Conservation (phyloP, 2,113 vertebrate species). For the Nesoenas mayeri region DNA sequence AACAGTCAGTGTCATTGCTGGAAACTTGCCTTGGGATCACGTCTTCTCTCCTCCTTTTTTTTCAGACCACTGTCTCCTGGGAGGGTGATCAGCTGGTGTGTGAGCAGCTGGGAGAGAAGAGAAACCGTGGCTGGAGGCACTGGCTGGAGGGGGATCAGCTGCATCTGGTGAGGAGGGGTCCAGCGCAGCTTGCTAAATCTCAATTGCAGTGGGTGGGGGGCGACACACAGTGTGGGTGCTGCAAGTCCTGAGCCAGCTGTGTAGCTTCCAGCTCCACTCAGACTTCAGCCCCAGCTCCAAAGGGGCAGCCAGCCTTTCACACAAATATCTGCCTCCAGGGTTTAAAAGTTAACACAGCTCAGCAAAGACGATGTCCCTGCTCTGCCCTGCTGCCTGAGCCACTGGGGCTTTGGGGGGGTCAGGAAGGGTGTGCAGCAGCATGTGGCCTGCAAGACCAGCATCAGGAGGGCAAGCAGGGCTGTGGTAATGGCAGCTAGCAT, state of each 20-base stretch:
- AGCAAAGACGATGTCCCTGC: neutral
- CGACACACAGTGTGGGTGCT: neutral
- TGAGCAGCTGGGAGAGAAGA: constrained; percentile 88
- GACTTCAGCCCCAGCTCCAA: neutral
- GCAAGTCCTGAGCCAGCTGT: neutral
- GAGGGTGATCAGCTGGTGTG: constrained; percentile 88
- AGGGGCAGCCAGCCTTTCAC: neutral
- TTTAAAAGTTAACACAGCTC: constrained; percentile 26
- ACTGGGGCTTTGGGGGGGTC: neutral
- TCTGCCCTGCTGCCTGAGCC: neutral
- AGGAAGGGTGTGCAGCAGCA: neutral
- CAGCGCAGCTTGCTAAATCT: neutral
- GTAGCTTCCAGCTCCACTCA: neutral
- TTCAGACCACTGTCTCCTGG: constrained; percentile 87
- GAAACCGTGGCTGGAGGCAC: constrained; percentile 91
- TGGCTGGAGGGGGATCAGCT: constrained; percentile 86
- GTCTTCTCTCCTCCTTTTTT: neutral
- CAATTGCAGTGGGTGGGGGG: fast-evolving
- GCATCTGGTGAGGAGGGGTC: constrained; percentile 82
- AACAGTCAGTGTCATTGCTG: fast-evolving
- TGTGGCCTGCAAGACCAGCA: neutral
- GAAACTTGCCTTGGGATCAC: neutral
- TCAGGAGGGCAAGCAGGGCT: neutral
- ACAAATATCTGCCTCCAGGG: constrained; percentile 45
- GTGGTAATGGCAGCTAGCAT: neutral